Conservation (phyloP, 2,797 vertebrate genomes). For the Yasuhikotakia modesta region DNA sequence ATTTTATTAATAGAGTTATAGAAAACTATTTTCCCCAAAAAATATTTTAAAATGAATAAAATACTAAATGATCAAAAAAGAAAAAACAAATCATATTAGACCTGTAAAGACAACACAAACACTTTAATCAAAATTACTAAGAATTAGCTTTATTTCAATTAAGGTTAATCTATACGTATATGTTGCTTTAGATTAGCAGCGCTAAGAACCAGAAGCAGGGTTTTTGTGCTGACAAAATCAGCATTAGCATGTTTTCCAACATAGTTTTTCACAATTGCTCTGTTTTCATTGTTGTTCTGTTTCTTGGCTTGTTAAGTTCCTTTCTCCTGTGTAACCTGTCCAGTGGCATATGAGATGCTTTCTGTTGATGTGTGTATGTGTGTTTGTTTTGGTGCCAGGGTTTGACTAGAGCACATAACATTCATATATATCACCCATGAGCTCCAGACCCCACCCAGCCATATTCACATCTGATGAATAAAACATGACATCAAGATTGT, state of each 20-base stretch:
- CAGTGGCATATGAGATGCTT: constrained; percentile 50
- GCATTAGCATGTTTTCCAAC: constrained; percentile 4
- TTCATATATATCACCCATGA: constrained; percentile 66
- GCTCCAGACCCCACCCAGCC: constrained; percentile 54
- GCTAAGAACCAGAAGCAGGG: background rate
- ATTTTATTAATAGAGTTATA: too few species aligned
- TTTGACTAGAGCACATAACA: constrained; percentile 64
- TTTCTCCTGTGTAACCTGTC: constrained; percentile 57
- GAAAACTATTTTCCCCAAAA: too few species aligned
- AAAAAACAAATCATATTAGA: too few species aligned
- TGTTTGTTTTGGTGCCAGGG: constrained; percentile 68
- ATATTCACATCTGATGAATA: constrained; percentile 65
- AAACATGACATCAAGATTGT: constrained; percentile 41
- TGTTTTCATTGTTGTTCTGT: constrained; percentile 32
- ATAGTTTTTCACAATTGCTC: background rate
- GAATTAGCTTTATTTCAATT: too few species aligned
- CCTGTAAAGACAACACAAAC: too few species aligned
- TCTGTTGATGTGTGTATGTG: constrained; percentile 59
- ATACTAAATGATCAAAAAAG: too few species aligned
- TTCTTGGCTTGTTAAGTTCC: constrained; percentile 44
- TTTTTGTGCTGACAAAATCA: background rate
- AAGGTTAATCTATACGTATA: too few species aligned
- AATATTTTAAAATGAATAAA: too few species aligned
- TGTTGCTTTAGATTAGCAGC: too few species aligned
- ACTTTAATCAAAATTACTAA: too few species aligned